Evolutionary conservation across 1,140 invertebrate genomes (phyloP).

Genomic region (Scaptomyza pallida): DNA sequence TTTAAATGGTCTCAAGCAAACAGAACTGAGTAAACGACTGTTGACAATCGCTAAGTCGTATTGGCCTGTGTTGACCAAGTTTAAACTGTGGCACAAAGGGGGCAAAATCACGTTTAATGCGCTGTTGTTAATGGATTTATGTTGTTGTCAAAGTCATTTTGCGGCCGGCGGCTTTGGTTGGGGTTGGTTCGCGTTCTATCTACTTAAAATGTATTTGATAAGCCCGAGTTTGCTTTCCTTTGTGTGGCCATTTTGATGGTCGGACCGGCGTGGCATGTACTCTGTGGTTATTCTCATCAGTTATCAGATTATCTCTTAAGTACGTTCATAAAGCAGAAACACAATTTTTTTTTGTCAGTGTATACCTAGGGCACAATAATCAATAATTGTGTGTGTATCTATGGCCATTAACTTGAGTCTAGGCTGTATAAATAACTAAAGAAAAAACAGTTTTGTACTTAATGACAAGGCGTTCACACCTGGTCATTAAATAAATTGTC

Average conservation of each 20-base stretch:
- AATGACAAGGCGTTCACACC: constrained; percentile 37
- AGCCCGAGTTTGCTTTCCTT: constrained; percentile 24
- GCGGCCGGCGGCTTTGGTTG: not conserved
- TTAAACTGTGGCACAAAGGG: not conserved
- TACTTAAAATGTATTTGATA: constrained; percentile 38
- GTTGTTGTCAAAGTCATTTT: constrained; percentile 45
- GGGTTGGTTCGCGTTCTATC: constrained; percentile 11
- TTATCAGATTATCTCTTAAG: constrained; percentile 33
- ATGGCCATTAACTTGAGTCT: constrained; percentile 11
- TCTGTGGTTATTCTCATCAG: constrained; percentile 13
- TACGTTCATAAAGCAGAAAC: not conserved
- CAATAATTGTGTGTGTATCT: constrained; percentile 29
- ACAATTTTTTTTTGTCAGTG: constrained; percentile 2
- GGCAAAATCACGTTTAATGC: constrained; percentile 27
- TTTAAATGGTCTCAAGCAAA: constrained; percentile 31
- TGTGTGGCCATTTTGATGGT: not conserved
- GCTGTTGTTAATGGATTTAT: constrained; percentile 53
- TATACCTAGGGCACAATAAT: constrained; percentile 24
- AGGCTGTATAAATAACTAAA: constrained; percentile 32
- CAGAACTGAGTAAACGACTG: not conserved
- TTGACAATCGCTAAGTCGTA: not conserved
- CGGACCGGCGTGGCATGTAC: not conserved
- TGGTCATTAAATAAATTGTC: constrained; percentile 28
- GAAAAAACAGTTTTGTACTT: constrained; percentile 12
- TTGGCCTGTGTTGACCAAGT: not conserved